These are phyloP conservation scores for Sylvilagus bachmani DNA, from an alignment of 2,113 vertebrate species.

Conservation along the genomic window DNA sequence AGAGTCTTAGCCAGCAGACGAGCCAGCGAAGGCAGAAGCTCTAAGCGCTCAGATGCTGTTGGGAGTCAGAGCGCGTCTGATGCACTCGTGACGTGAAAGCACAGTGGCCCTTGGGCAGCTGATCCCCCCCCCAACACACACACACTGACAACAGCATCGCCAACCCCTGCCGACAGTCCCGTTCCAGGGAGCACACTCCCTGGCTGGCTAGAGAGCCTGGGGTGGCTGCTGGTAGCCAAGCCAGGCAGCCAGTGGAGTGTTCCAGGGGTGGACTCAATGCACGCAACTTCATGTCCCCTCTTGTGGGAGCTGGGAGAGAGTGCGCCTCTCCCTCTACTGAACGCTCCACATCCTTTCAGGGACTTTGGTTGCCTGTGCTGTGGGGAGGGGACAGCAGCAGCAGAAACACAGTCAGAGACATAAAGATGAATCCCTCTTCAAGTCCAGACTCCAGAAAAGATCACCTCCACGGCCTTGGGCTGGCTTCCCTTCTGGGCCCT, in stretches of 20 bases:
- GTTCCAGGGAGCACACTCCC: neutral
- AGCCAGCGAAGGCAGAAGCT: neutral
- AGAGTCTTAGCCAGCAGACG: neutral
- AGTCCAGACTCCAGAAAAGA: constrained; percentile 32
- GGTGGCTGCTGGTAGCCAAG: neutral
- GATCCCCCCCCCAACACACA: rapidly evolving
- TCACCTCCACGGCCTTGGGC: neutral
- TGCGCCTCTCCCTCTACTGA: neutral
- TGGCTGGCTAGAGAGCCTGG: neutral
- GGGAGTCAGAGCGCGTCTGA: neutral
- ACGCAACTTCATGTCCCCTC: neutral
- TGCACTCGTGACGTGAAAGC: neutral
- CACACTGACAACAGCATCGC: neutral
- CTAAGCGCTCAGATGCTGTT: neutral
- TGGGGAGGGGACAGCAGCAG: neutral
- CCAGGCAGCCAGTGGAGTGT: neutral
- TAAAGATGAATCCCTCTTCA: neutral
- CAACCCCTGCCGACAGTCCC: neutral
- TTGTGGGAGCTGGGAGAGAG: neutral
- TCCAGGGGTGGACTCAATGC: neutral
- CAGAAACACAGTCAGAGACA: neutral
- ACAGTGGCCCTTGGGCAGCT: neutral
- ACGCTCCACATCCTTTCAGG: neutral
- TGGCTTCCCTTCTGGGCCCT: neutral
- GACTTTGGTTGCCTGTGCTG: neutral